A percentile compares a stretch with the other conserved stretches of the same genome.
Conservation (phyloP, 1,140 invertebrate species). For the Zaprionus tsacasi region DNA sequence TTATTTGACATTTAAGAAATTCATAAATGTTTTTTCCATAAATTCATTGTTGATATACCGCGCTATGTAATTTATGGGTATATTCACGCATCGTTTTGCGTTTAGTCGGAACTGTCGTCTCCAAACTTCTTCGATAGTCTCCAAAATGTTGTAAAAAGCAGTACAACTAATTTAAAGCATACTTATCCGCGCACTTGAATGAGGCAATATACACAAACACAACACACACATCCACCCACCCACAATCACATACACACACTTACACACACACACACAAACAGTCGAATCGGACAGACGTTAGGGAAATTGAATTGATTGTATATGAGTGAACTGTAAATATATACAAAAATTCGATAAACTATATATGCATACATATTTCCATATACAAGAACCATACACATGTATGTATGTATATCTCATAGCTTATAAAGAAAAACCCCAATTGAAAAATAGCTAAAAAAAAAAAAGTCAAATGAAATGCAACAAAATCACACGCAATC, state of each 20-base stretch:
- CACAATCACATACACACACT: not conserved
- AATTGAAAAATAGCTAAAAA: slow-evolving; percentile 49
- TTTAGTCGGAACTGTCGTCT: not conserved
- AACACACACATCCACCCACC: not conserved
- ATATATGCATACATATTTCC: slow-evolving; percentile 17
- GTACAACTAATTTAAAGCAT: slow-evolving; percentile 6
- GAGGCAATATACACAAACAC: not conserved
- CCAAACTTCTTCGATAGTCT: not conserved
- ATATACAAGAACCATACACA: not conserved
- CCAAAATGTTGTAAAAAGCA: not conserved
- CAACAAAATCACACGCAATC: slow-evolving; percentile 34
- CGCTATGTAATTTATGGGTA: not conserved
- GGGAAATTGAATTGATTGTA: slow-evolving; percentile 22
- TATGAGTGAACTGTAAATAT: slow-evolving; percentile 17
- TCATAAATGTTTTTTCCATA: not conserved
- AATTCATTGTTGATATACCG: not conserved
- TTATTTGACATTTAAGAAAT: not conserved
- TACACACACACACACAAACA: slow-evolving; percentile 1
- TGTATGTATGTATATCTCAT: slow-evolving; percentile 23
- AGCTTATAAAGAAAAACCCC: slow-evolving; percentile 19
- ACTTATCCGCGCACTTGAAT: slow-evolving; percentile 6
- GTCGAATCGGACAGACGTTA: slow-evolving; percentile 35
- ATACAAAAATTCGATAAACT: slow-evolving; percentile 18
- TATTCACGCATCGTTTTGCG: not conserved
- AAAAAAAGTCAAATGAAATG: slow-evolving; percentile 49